Percentiles rank a stretch among this genome's conserved stretches.
Evolutionary conservation across 2,113 vertebrate species (phyloP).

Genomic region (Rattus rattus): DNA sequence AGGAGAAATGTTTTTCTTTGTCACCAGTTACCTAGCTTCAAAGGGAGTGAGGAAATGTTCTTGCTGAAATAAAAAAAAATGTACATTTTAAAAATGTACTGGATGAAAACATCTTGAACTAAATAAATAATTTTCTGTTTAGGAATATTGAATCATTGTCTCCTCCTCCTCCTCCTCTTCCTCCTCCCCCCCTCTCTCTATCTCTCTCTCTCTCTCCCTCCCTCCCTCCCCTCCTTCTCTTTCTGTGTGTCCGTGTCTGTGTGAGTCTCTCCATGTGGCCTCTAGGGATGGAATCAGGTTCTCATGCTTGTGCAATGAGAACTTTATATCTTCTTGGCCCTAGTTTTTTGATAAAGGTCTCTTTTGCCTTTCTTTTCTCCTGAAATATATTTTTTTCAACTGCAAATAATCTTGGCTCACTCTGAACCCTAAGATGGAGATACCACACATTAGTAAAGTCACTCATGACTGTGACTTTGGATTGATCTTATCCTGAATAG

Average conservation of each 20-base stretch:
- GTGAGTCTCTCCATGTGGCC: neutral
- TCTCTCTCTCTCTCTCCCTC: neutral
- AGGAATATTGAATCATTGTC: neutral
- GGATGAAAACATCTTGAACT: neutral
- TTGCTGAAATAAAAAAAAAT: neutral
- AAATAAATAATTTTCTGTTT: neutral
- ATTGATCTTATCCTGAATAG: neutral
- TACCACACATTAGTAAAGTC: neutral
- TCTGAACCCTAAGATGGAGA: neutral
- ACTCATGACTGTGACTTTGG: neutral
- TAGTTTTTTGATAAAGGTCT: neutral
- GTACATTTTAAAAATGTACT: neutral
- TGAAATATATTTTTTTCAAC: slow-evolving; percentile 30
- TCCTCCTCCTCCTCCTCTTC: neutral
- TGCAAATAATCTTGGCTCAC: neutral
- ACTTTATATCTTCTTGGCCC: neutral
- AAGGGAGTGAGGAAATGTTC: neutral
- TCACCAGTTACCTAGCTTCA: neutral
- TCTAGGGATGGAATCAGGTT: neutral
- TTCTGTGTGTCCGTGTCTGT: neutral
- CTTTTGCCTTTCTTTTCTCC: neutral
- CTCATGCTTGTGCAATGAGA: neutral
- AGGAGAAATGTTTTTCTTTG: slow-evolving; percentile 36
- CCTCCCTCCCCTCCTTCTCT: neutral
- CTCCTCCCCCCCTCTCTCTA: no score